A percentile compares a stretch with the other conserved stretches of the same genome.
Evolutionary conservation across 2,888 invertebrate genomes (phyloP).

Genomic region (Drosophila infuscata): DNA sequence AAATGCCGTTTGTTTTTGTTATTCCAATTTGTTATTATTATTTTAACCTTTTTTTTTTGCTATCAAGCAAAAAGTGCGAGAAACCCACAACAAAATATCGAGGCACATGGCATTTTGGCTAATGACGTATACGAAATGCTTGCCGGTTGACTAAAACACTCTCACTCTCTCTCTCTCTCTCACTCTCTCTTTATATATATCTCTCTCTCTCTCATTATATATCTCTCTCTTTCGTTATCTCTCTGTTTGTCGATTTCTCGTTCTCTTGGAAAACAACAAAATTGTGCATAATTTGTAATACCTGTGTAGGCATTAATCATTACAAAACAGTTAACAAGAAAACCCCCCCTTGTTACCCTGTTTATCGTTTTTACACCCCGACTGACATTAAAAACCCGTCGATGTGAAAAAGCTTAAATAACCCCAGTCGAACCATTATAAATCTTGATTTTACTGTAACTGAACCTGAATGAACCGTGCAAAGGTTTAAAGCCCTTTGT

Average conservation of each 20-base stretch:
- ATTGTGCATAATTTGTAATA: conserved; percentile 1
- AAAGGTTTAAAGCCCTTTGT: background rate
- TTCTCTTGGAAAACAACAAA: no score
- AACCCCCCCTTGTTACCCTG: background rate
- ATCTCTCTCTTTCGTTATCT: background rate
- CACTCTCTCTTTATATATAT: background rate
- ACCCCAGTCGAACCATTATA: conserved; percentile 18
- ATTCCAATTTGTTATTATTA: conserved; percentile 25
- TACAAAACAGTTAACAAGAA: conserved; percentile 2
- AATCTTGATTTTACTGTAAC: background rate
- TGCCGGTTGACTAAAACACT: conserved; percentile 1
- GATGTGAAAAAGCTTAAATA: conserved; percentile 5
- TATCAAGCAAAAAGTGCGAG: conserved; percentile 15
- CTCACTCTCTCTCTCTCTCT: background rate
- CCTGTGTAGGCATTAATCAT: conserved; percentile 3
- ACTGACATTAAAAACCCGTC: conserved; percentile 38
- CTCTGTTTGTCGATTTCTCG: no score
- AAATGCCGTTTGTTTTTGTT: conserved; percentile 15
- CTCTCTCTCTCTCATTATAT: background rate
- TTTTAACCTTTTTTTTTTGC: conserved; percentile 2
- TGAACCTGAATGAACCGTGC: background rate
- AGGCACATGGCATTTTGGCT: conserved; percentile 28
- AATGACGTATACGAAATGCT: conserved; percentile 52
- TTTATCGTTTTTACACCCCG: conserved; percentile 21
- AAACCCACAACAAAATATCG: conserved; percentile 2